Evolutionary conservation across 2,113 vertebrate species (phyloP).

Genomic region (Crotalus horridus): DNA sequence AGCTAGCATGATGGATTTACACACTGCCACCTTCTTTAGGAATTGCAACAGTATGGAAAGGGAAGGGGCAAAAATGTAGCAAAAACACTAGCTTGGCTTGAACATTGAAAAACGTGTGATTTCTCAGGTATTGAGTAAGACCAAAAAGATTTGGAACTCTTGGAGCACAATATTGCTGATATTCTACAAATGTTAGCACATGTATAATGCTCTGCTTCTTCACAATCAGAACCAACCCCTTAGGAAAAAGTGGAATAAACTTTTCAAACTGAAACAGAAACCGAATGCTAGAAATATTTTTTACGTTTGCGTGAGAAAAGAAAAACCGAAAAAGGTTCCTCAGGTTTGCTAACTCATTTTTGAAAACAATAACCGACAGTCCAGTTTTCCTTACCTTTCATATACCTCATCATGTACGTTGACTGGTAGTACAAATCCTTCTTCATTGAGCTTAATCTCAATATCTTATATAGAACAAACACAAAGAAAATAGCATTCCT

Average conservation of each 20-base stretch:
- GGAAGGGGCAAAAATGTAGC: background rate
- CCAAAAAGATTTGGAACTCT: background rate
- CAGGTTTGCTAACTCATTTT: background rate
- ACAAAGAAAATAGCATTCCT: constrained; percentile 19
- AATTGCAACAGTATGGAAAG: background rate
- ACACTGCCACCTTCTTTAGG: background rate
- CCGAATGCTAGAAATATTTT: background rate
- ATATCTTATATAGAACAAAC: constrained; percentile 74
- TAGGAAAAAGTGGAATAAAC: background rate
- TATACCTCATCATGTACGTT: constrained; percentile 70
- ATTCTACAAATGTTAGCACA: background rate
- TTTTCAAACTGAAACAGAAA: background rate
- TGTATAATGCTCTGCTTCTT: background rate
- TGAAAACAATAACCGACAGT: background rate
- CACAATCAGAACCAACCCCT: background rate
- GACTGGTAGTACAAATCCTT: constrained; percentile 82
- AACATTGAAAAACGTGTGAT: background rate
- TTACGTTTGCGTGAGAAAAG: background rate
- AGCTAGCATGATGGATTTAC: background rate
- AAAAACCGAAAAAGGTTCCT: background rate
- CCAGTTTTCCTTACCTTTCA: constrained; percentile 72
- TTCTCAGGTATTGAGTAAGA: background rate
- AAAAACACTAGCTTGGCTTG: background rate
- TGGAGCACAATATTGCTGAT: background rate
- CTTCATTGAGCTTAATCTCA: constrained; percentile 89